phyloP scores from a whole-genome alignment of 1,140 invertebrate genomes.

The Tetramorium alpestre region DNA sequence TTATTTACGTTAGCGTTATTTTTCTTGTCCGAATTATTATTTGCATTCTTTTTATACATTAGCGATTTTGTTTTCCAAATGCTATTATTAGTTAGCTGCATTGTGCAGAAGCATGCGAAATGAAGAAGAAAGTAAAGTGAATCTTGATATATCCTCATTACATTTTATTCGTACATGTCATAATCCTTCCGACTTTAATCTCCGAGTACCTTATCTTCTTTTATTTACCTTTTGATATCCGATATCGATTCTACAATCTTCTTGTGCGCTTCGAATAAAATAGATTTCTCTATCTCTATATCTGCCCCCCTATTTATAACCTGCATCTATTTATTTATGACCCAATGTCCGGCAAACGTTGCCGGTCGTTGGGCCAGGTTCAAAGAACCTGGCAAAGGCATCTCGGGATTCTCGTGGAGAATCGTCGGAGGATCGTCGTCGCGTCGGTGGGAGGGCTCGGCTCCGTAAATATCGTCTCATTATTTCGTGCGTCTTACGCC shows the following conservation, averaged over 20 bases:
- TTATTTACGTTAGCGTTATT: background rate
- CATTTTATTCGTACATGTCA: background rate
- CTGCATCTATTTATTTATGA: background rate
- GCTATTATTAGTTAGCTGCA: background rate
- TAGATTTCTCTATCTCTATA: background rate
- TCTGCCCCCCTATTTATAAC: background rate
- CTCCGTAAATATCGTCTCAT: conserved; percentile 53
- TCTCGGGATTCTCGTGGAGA: conserved; percentile 2
- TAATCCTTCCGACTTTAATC: background rate
- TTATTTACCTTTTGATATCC: background rate
- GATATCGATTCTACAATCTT: background rate
- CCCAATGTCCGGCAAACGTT: background rate
- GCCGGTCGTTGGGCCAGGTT: background rate
- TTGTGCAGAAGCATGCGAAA: no score
- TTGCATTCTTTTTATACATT: background rate
- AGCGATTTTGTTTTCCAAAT: background rate
- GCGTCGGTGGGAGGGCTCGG: background rate
- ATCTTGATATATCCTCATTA: background rate
- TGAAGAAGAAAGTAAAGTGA: no score
- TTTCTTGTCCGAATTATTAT: background rate
- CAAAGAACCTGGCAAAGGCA: conserved; percentile 12
- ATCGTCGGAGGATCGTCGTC: background rate
- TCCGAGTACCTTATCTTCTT: background rate
- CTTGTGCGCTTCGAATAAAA: background rate
- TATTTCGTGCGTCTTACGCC: conserved; percentile 66